A percentile compares a stretch with the other conserved stretches of the same genome.
Conservation (phyloP, 2,888 invertebrate genomes). For the Cartodere bifasciata region DNA sequence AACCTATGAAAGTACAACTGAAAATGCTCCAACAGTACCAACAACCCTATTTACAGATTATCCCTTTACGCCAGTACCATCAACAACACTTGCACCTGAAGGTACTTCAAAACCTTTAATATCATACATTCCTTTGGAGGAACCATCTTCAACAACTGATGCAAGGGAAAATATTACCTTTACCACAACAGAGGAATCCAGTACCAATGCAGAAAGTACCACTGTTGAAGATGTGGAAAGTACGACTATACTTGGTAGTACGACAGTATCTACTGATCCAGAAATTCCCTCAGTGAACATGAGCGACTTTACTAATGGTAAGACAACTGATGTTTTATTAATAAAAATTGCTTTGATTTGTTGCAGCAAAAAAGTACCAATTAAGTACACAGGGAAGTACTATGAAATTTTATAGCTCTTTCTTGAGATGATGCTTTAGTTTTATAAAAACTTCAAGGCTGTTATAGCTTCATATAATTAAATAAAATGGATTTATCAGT, state of each 20-base stretch:
- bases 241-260: constrained; percentile 8
- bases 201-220: not conserved
- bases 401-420: too few relatives aligned
- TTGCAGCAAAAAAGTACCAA: too few relatives aligned
- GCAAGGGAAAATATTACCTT: constrained; percentile 1
- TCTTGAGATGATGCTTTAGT: too few relatives aligned
- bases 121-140: constrained; percentile 16
- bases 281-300: constrained; percentile 26
- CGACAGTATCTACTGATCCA: constrained; percentile 8
- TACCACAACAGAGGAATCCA: not conserved
- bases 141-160: constrained; percentile 11
- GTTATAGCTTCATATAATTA: too few relatives aligned
- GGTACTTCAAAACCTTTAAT: constrained; percentile 14
- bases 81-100: not conserved
- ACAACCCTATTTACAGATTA: constrained; percentile 1
- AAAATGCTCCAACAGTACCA: not conserved
- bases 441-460: too few relatives aligned
- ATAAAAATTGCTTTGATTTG: too few relatives aligned
- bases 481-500: too few relatives aligned
- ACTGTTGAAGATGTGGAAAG: not conserved
- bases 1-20: constrained; percentile 1
- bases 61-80: constrained; percentile 1
- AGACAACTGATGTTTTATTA: too few relatives aligned
- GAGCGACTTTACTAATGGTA: constrained; percentile 34
- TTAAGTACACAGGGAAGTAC: too few relatives aligned